Conservation (phyloP, 37 sponge, comb jelly and placozoan genomes). For the Trichoplax adhaerens region DNA sequence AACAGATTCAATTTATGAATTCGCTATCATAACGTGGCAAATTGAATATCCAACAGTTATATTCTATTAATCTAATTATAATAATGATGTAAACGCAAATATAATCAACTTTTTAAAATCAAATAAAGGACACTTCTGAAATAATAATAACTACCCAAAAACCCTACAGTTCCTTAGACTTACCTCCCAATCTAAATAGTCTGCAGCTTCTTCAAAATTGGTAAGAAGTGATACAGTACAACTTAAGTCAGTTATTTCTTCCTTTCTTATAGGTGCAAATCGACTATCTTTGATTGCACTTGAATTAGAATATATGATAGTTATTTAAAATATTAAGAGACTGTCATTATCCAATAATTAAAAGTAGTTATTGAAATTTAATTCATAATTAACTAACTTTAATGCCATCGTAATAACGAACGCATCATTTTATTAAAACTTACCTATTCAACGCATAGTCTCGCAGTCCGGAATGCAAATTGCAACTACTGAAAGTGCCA, state of each 20-base stretch:
- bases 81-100: neutral
- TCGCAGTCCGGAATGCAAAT: constrained; percentile 69
- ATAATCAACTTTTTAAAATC: neutral
- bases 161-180: neutral
- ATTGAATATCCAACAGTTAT: neutral
- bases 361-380: too few relatives aligned
- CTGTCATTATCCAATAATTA: too few relatives aligned
- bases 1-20: too few relatives aligned
- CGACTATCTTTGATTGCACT: constrained; percentile 89
- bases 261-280: constrained; percentile 54
- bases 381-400: neutral
- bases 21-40: too few relatives aligned
- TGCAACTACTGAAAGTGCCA: constrained; percentile 78
- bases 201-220: constrained; percentile 52
- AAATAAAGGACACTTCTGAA: too few relatives aligned
- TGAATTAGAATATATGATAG: neutral
- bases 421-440: neutral
- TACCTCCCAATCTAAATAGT: constrained; percentile 93
- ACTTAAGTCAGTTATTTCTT: constrained; percentile 58
- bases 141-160: neutral
- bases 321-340: too few relatives aligned
- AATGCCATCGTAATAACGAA: neutral
- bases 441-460: constrained; percentile 87
- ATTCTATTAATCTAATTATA: neutral
- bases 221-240: constrained; percentile 84